Conservation (phyloP, 2,888 invertebrate genomes). For the Microplitis deprimator region DNA sequence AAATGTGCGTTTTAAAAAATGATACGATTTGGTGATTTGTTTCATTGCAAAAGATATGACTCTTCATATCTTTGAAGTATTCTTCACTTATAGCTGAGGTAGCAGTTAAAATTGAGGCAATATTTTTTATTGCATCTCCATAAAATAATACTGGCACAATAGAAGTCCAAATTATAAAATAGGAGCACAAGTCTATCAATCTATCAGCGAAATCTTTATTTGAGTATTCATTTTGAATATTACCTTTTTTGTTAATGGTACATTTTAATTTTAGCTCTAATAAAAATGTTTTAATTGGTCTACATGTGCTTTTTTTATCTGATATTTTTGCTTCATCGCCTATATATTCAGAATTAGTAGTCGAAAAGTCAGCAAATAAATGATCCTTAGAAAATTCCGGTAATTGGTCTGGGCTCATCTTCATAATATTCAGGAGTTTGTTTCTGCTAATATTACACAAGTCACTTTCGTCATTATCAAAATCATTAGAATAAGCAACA, state of each 20-base stretch:
- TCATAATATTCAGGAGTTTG: no score
- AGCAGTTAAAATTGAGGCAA: background rate
- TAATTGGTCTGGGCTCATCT: no score
- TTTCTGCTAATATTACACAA: no score
- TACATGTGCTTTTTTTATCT: background rate
- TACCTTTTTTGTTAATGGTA: background rate
- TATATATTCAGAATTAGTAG: background rate
- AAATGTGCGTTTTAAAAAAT: background rate
- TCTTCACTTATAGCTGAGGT: background rate
- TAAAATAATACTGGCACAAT: background rate
- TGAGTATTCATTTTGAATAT: background rate
- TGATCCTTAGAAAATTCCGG: no score
- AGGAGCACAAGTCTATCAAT: background rate
- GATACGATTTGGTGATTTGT: background rate
- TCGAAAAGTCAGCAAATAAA: no score
- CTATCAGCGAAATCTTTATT: constrained; percentile 1
- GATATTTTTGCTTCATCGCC: background rate
- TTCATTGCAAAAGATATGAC: background rate
- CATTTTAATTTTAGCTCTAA: background rate
- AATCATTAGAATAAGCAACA: no score
- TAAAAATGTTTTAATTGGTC: background rate
- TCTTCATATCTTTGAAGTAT: background rate
- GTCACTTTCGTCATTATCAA: no score
- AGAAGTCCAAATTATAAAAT: background rate
- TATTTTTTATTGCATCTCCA: background rate